phyloP scores from a whole-genome alignment of 2,113 vertebrate species.

The Sporophila hypoxantha region DNA sequence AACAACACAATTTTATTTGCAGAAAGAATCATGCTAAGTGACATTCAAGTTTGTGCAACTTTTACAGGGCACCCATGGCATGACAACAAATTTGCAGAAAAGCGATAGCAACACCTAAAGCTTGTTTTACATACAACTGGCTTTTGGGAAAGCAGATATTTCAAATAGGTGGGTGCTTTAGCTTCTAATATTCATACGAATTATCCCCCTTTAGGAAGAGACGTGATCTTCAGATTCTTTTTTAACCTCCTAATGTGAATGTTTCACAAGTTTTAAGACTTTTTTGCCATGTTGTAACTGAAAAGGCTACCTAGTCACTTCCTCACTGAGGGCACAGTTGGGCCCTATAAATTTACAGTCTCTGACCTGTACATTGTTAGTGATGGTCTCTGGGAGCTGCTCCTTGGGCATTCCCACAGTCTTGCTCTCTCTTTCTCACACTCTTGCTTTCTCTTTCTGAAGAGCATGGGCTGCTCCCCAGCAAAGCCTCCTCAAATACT shows the following conservation, averaged over 20 bases:
- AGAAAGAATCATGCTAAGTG: not conserved
- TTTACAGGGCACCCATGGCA: not conserved
- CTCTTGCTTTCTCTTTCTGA: not conserved
- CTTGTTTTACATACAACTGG: not conserved
- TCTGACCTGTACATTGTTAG: not conserved
- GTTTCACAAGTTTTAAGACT: not conserved
- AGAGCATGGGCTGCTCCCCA: fast-evolving
- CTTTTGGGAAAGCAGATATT: not conserved
- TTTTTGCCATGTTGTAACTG: not conserved
- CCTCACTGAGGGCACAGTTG: not conserved
- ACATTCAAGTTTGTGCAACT: not conserved
- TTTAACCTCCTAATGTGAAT: not conserved
- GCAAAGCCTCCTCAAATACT: not conserved
- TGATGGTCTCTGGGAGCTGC: not conserved
- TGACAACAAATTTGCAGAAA: not conserved
- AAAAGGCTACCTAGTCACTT: not conserved
- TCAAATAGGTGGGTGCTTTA: not conserved
- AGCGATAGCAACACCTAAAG: not conserved
- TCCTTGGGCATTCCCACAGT: fast-evolving
- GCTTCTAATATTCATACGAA: not conserved
- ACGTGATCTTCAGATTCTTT: not conserved
- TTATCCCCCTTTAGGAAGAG: not conserved
- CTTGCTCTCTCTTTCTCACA: not conserved
- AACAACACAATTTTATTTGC: not conserved
- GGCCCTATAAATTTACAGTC: not conserved